Percentiles rank a stretch among this genome's conserved stretches.
Conservation (phyloP, 1,140 invertebrate genomes). For the Heliothis subflexa region DNA sequence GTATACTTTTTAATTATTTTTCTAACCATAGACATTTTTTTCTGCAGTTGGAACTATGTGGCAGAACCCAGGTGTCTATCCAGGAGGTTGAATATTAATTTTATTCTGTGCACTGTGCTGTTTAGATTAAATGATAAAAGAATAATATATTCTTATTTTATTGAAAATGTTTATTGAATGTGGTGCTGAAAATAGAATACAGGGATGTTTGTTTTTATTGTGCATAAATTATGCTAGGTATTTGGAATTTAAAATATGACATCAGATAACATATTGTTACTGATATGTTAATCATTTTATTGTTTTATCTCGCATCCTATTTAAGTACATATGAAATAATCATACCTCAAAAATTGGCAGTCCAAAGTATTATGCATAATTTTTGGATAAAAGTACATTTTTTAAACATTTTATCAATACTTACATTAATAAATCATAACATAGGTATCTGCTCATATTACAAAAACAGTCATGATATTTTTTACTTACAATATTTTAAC, state of each 20-base stretch:
- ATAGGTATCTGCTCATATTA: too few species aligned
- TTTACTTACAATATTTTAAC: neutral
- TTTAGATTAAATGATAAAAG: conserved; percentile 39
- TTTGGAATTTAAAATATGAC: too few species aligned
- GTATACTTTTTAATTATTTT: conserved; percentile 69
- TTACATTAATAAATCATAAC: too few species aligned
- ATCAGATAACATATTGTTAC: too few species aligned
- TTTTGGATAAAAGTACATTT: too few species aligned
- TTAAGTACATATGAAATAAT: too few species aligned
- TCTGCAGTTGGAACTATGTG: conserved; percentile 80
- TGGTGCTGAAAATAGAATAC: neutral
- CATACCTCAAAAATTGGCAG: too few species aligned
- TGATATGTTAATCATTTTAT: too few species aligned
- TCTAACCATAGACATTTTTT: conserved; percentile 56
- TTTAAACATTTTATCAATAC: too few species aligned
- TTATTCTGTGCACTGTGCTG: conserved; percentile 47
- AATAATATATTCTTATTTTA: neutral
- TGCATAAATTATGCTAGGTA: neutral
- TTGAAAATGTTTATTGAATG: neutral
- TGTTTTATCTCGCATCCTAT: too few species aligned
- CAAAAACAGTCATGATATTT: neutral
- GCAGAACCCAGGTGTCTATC: conserved; percentile 82
- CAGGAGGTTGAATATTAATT: conserved; percentile 72
- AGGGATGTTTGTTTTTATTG: too few species aligned
- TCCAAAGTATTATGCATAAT: too few species aligned